Evolutionary conservation across 2,888 invertebrate species (phyloP), one percentile per base, ranked within the genome.

Genomic region (Epicampocera succincta): DNA sequence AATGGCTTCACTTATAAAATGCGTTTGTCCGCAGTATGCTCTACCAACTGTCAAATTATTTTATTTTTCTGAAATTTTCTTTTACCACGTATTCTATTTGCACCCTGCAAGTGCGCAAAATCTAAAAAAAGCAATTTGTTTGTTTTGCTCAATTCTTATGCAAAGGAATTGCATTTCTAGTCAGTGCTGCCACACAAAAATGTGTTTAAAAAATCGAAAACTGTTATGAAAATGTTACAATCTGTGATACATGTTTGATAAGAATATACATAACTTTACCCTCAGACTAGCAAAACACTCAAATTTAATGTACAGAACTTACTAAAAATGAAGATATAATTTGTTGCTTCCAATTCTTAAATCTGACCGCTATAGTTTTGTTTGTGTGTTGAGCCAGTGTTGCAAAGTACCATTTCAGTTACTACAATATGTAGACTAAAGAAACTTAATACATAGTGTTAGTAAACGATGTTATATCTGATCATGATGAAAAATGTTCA

Each of bases 11-110:
- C 68, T 76, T 50, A 48, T 56, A 60, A 81, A 73, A 68, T 81
- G 81, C 76, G 68, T 81, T 76, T 80, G 80, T 25, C 65, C 21
- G 13, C 29, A 61, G 13, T n/a, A 6, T 44, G 75, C 58, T 65
- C 58, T 38, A 19, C 9, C 0, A 65, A n/a, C 29, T 81, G 76
- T 76, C 80, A 76, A 68, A 38, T 66, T 44, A 38, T 61, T 56
- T 19, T 50, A 38, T 25, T 50, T 69, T 74, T 46, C 5, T 29
- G 3, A 25, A 19, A 3, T 38, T 65, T 61, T 68, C 58, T 65
- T 68, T 72, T 54, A 19, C 25, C 61, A 42, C 3, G 15, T 61
- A 44, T 69, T 65, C 69, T 44, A 44, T 54, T 80, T 69, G 29
- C 56, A 69, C 66, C 68, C 73, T 19, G n/a, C 2, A 25, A 25